Conservation (phyloP, 1,140 invertebrate species). For the Druon quercuslanigerum region DNA sequence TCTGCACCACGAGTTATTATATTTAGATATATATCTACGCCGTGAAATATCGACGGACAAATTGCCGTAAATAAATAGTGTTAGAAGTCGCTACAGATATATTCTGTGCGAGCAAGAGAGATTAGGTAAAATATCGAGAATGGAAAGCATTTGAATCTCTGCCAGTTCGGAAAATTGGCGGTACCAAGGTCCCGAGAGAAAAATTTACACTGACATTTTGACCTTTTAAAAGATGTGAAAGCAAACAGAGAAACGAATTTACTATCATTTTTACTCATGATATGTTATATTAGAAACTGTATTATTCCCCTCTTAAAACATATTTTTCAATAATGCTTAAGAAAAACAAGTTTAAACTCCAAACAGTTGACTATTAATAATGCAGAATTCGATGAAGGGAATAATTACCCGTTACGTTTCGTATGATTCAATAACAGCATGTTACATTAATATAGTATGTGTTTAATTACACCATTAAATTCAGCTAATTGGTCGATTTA, state of each 20-base stretch:
- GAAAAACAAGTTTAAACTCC: no score
- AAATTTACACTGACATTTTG: neutral
- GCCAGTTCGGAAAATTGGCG: constrained; percentile 6
- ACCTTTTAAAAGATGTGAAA: neutral
- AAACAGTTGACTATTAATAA: no score
- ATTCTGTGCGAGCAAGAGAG: neutral
- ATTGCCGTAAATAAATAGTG: constrained; percentile 24
- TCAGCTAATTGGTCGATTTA: no score
- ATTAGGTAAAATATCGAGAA: constrained; percentile 10
- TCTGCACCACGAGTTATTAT: neutral
- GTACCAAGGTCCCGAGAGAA: neutral
- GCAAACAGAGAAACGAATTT: neutral
- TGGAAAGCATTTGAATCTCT: constrained; percentile 24
- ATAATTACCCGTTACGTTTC: no score
- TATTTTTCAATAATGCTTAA: no score
- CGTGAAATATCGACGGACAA: neutral
- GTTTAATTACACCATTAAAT: no score
- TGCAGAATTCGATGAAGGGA: no score
- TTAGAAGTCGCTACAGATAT: constrained; percentile 4
- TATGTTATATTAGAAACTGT: neutral
- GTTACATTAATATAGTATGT: no score
- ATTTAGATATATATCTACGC: neutral
- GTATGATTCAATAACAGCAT: no score
- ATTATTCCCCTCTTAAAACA: no score
- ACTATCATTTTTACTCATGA: neutral